phyloP scores from a whole-genome alignment of 2,888 invertebrate species.

The Microctonus aethiopoides region DNA sequence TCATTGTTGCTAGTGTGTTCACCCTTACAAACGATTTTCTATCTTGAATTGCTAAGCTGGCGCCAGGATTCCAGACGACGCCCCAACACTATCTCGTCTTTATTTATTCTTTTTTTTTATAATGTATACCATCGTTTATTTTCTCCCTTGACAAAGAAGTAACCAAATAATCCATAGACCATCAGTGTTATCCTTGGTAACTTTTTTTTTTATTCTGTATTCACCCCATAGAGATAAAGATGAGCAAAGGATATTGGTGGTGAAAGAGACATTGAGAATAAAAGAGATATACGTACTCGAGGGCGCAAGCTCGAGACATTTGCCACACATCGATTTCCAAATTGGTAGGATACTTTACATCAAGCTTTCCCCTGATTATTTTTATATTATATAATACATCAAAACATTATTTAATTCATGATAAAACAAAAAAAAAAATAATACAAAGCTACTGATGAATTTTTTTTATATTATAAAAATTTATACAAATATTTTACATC shows the following conservation, averaged over 20 bases:
- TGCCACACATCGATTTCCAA: slow-evolving; percentile 17
- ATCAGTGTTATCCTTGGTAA: neutral
- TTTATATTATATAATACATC: neutral
- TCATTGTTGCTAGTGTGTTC: neutral
- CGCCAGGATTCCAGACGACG: slow-evolving; percentile 40
- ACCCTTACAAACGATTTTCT: neutral
- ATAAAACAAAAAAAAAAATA: neutral
- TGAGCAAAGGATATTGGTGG: neutral
- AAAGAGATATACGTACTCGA: slow-evolving; percentile 19
- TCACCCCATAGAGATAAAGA: neutral
- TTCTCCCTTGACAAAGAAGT: slow-evolving; percentile 2
- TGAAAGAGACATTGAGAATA: neutral
- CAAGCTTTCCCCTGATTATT: neutral
- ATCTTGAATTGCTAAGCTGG: slow-evolving; percentile 27
- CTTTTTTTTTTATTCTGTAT: neutral
- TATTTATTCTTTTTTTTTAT: neutral
- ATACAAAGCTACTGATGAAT: neutral
- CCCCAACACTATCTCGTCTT: slow-evolving; percentile 15
- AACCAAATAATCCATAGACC: neutral
- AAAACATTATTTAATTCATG: neutral
- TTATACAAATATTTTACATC: neutral
- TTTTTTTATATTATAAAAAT: no score
- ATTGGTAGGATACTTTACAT: neutral
- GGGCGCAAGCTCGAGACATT: slow-evolving; percentile 17
- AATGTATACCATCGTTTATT: slow-evolving; percentile 23